phyloP scores from a whole-genome alignment of 1,140 invertebrate species.

The Campoletis sonorensis region DNA sequence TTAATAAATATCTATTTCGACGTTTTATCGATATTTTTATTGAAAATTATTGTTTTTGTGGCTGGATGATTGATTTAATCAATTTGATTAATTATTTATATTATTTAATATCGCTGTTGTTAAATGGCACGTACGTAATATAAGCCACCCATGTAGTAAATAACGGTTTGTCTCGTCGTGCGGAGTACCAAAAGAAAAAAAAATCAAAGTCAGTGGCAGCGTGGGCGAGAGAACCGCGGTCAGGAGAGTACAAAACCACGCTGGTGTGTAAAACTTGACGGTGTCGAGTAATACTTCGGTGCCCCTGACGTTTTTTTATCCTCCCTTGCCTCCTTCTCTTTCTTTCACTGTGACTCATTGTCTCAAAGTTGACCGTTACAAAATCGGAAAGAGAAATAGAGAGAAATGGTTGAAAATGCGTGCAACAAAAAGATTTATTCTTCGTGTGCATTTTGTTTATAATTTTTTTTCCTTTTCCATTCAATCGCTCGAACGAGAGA shows the following conservation, averaged over 20 bases:
- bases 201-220: constrained; percentile 28
- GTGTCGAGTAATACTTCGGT: constrained; percentile 19
- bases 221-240: constrained; percentile 32
- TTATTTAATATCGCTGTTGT: too few relatives aligned
- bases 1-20: too few relatives aligned
- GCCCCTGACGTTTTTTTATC: constrained; percentile 11
- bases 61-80: too few relatives aligned
- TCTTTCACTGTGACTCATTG: constrained; percentile 18
- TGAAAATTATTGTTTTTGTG: too few relatives aligned
- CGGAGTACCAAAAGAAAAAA: background rate
- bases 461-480: background rate
- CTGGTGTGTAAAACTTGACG: constrained; percentile 23
- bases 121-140: background rate
- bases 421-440: background rate
- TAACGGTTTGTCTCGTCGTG: constrained; percentile 14
- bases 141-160: constrained; percentile 6
- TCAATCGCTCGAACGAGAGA: background rate
- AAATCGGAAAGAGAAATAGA: background rate
- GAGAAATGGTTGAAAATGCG: background rate
- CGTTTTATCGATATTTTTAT: too few relatives aligned
- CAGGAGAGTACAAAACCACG: constrained; percentile 12
- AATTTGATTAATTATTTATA: too few relatives aligned
- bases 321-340: constrained; percentile 2
- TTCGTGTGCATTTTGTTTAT: background rate
- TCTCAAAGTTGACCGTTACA: constrained; percentile 36